These are phyloP conservation scores for Dicycla oo DNA, from an alignment of 2,888 invertebrate species.

Conservation along the genomic window DNA sequence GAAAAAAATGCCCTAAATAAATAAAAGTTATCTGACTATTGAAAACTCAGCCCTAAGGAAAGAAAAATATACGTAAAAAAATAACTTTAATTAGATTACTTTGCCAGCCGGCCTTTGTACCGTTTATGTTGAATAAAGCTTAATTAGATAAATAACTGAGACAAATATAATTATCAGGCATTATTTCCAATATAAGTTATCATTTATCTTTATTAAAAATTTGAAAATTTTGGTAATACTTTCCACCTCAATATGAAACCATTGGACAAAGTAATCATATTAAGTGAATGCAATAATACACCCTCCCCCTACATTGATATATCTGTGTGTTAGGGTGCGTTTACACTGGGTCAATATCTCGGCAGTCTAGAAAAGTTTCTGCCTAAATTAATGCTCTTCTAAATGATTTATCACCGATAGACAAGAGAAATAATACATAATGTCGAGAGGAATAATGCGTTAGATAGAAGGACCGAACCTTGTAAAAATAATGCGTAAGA, in stretches of 20 bases:
- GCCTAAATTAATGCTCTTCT: neutral
- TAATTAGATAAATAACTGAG: neutral
- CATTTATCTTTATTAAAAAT: constrained; percentile 36
- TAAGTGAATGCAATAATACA: constrained; percentile 59
- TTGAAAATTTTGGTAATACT: constrained; percentile 15
- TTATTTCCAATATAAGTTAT: constrained; percentile 12
- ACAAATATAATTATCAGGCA: neutral
- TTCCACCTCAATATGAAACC: constrained; percentile 21
- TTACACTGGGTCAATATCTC: neutral
- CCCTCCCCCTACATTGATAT: constrained; percentile 49
- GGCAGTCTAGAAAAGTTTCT: neutral
- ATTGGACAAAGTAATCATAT: constrained; percentile 57
- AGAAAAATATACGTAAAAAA: neutral
- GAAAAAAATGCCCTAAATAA: too few relatives aligned
- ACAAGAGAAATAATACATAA: too few relatives aligned
- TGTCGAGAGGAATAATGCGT: neutral
- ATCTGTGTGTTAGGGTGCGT: constrained; percentile 34
- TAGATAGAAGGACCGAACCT: neutral
- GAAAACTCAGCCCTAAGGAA: too few relatives aligned
- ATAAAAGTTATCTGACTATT: too few relatives aligned
- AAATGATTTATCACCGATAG: too few relatives aligned
- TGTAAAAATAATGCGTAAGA: neutral
- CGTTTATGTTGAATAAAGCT: neutral
- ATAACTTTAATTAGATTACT: neutral
- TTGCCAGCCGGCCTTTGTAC: neutral